A percentile compares a stretch with the other conserved stretches of the same genome.
Conservation (phyloP, 2,797 vertebrate genomes). For the Parauchenoglanis punctatus region DNA sequence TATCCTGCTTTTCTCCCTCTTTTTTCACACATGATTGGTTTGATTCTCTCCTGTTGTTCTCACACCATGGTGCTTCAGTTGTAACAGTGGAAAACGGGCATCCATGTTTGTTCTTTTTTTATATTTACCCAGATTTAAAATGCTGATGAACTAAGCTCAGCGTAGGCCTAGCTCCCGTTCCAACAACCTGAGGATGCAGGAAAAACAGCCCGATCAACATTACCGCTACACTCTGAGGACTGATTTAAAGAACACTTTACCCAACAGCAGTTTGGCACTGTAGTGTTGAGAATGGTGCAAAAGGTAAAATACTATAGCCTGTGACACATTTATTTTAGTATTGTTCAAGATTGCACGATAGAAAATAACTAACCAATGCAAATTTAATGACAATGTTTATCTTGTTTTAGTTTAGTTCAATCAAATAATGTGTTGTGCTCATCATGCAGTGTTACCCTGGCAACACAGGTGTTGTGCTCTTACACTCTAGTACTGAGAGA, state of each 20-base stretch:
- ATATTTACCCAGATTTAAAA: constrained; percentile 99
- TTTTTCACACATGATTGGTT: constrained; percentile 86
- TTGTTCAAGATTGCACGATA: background rate
- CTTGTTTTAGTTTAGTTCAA: background rate
- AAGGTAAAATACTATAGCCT: background rate
- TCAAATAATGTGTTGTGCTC: background rate
- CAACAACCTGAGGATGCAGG: constrained; percentile 80
- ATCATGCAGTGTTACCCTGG: background rate
- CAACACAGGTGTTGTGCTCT: constrained; percentile 60
- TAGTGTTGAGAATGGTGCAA: no score
- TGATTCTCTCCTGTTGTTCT: constrained; percentile 95
- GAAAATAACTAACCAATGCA: background rate
- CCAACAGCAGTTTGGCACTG: background rate
- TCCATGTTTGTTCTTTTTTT: constrained; percentile 98
- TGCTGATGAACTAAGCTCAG: constrained; percentile 99
- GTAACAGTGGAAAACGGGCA: constrained; percentile 99
- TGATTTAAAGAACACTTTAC: background rate
- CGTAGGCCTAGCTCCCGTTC: constrained; percentile 95
- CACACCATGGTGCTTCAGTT: constrained; percentile 99
- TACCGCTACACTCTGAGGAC: background rate
- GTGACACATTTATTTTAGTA: background rate
- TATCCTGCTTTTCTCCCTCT: constrained; percentile 71
- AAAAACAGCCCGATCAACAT: background rate
- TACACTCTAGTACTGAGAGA: constrained; percentile 99
- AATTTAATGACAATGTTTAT: no score